Base-by-base conservation (phyloP, 2,888 invertebrate genomes). In the Cryptocephalus moraei region DNA sequence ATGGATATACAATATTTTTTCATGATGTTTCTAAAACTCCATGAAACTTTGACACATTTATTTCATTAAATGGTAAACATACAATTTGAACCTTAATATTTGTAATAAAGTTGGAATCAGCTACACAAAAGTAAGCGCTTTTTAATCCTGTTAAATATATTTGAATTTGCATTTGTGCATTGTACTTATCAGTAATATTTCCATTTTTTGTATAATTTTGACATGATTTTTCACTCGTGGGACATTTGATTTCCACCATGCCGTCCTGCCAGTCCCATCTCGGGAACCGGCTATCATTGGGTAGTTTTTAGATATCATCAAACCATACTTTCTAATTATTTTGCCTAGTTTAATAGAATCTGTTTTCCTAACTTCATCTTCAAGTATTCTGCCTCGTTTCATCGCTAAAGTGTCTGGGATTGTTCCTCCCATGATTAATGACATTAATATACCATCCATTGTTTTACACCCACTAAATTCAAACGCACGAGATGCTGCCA, bases 401-500 rank as follows among this genome's bases (percentile, higher is more conserved):
- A 46, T 49, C 8, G 46, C 43, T 11, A 40, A 14, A 43, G 46
- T 43, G 42, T 46, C 46, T 12, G 41, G 32, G 55, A 49, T 12
- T n/a, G 14, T 9, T 10, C 46, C 43, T n/a, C 32, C 40, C 43
- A 44, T 36, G n/a, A 41, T 22, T 4, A 10, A 8, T 4, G 33
- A 4, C 8, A 46, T 32, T 32, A 41, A 42, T 8, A 43, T 31
- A 11, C 42, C 47, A 42, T 49, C 42, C 32, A 9, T 41, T n/a
- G 22, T 41, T 14, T 41, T 11, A 41, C 41, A 13, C 14, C 22
- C 22, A 41, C 14, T 41, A 11, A 8, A 11, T 41, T 41, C 22
- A 41, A 22, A 13, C 14, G 45, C 40, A 32, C 32, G 9, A 9
- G 45, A 64, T 43, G 64, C 64, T 32, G 62, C 64, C 1, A 65